Evolutionary conservation across 2,888 invertebrate genomes (phyloP).

Genomic region (Silvanus unidentatus): DNA sequence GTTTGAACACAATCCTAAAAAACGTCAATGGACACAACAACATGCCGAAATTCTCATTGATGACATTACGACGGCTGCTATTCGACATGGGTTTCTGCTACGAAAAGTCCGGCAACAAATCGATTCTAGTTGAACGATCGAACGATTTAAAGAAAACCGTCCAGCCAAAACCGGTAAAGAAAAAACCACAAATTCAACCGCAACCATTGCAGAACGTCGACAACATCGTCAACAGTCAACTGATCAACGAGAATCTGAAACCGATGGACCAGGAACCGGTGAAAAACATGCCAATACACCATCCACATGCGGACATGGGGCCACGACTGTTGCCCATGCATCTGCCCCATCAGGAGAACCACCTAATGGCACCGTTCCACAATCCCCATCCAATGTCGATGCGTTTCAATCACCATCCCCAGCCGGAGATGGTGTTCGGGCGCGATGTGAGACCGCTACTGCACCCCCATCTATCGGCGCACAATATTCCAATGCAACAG

Average conservation of each 20-base stretch:
- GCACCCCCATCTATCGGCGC: constrained; percentile 10
- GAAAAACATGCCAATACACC: constrained; percentile 12
- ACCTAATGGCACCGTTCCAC: constrained; percentile 22
- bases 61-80: constrained; percentile 41
- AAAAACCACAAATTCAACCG: constrained; percentile 12
- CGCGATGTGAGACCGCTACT: neutral
- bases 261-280: constrained; percentile 4
- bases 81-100: constrained; percentile 45
- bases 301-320: constrained; percentile 2
- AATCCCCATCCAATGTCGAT: constrained; percentile 22
- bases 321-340: constrained; percentile 23
- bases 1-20: constrained; percentile 40
- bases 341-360: constrained; percentile 26
- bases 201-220: neutral
- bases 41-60: constrained; percentile 42
- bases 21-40: constrained; percentile 34
- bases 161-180: constrained; percentile 11
- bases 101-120: constrained; percentile 39
- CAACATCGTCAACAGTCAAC: constrained; percentile 3
- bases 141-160: neutral
- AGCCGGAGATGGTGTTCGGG: constrained; percentile 14
- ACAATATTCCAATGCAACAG: constrained; percentile 15
- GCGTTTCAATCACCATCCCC: constrained; percentile 17
- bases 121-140: constrained; percentile 37
- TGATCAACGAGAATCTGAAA: neutral